Percentiles rank a stretch among this genome's conserved stretches.
phyloP scores from a whole-genome alignment of 2,113 vertebrate genomes.

The Passer domesticus region DNA sequence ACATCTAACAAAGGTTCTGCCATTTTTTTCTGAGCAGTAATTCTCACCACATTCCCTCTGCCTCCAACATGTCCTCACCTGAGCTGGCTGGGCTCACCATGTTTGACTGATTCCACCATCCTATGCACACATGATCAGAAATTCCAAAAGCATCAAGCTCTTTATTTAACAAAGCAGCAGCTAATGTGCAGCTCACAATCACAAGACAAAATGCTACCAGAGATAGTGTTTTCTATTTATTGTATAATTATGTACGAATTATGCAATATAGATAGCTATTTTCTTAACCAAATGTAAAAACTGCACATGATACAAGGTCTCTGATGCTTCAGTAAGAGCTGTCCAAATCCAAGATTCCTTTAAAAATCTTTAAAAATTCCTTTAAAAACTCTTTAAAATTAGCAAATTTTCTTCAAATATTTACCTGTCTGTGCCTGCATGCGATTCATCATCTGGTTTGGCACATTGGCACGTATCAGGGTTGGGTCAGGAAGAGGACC shows the following conservation, averaged over 20 bases:
- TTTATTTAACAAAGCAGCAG: background rate
- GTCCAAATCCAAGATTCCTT: background rate
- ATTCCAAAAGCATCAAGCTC: background rate
- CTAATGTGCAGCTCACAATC: background rate
- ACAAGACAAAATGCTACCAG: background rate
- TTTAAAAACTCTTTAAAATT: background rate
- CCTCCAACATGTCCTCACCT: background rate
- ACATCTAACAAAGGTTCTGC: background rate
- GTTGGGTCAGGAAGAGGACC: slow-evolving; percentile 88
- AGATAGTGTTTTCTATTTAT: background rate
- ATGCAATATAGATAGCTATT: background rate
- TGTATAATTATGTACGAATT: background rate
- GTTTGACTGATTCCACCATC: background rate
- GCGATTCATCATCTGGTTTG: slow-evolving; percentile 91
- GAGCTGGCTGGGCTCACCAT: background rate
- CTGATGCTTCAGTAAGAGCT: background rate
- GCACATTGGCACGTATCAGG: slow-evolving; percentile 85
- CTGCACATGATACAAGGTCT: background rate
- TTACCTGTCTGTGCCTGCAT: slow-evolving; percentile 89
- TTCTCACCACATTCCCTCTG: background rate
- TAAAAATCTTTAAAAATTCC: background rate
- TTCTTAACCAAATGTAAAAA: background rate
- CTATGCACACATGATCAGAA: background rate
- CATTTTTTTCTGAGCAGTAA: background rate
- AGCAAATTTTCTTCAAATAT: background rate